These are phyloP conservation scores for Ceratotherium simum DNA, from an alignment of 2,113 vertebrate species.

Conservation along the genomic window DNA sequence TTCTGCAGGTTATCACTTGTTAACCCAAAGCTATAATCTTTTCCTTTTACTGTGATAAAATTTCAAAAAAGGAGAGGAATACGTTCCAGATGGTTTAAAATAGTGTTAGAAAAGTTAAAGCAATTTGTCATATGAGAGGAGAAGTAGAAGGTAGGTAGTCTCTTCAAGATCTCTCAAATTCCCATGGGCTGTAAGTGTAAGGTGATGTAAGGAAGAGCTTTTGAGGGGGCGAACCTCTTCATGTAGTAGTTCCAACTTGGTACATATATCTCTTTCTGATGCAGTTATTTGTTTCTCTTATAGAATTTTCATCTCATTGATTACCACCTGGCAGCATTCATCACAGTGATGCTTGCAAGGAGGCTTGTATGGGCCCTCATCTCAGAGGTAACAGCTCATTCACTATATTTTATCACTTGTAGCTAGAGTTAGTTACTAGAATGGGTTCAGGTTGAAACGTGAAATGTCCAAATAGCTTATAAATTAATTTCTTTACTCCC, in stretches of 20 bases:
- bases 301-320: slow-evolving; percentile 99
- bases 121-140: slow-evolving; percentile 20
- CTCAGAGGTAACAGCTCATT: slow-evolving; percentile 92
- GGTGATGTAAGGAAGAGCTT: neutral
- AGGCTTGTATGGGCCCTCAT: slow-evolving; percentile 98
- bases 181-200: neutral
- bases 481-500: slow-evolving; percentile 27
- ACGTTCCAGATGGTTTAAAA: slow-evolving; percentile 41
- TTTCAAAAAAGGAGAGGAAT: slow-evolving; percentile 38
- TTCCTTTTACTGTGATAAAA: slow-evolving; percentile 31
- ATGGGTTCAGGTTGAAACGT: slow-evolving; percentile 21
- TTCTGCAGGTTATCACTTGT: slow-evolving; percentile 21
- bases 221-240: neutral
- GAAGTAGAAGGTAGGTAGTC: neutral
- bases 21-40: slow-evolving; percentile 33
- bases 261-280: slow-evolving; percentile 65
- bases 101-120: slow-evolving; percentile 45
- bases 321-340: slow-evolving; percentile 97
- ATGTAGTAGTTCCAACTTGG: neutral
- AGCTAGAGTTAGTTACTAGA: neutral
- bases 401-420: neutral
- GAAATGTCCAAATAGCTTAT: slow-evolving; percentile 22
- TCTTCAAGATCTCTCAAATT: neutral
- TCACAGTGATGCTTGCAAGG: slow-evolving; percentile 98
- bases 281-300: slow-evolving; percentile 81